A percentile compares a stretch with the other conserved stretches of the same genome.
Evolutionary conservation across 64 coral and sea anemone genomes (phyloP).

Genomic region (Platygyra sinensis): DNA sequence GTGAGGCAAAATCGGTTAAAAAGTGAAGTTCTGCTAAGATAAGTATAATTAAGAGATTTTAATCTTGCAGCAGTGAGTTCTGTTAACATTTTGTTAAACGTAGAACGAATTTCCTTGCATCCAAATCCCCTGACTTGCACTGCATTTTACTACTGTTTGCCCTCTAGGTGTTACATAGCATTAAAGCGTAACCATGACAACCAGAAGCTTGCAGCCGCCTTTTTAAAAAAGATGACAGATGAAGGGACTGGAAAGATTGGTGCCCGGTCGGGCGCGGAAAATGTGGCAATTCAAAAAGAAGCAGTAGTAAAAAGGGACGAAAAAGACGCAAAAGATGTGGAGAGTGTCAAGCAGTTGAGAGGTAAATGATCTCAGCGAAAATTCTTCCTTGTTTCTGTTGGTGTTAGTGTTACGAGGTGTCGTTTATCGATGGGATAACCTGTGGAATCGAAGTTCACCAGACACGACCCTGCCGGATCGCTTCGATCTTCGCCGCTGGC

Average conservation of each 20-base stretch:
- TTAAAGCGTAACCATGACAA: constrained; percentile 50
- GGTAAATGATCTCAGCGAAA: background rate
- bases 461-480: too few relatives aligned
- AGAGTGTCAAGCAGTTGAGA: background rate
- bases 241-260: background rate
- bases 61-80: background rate
- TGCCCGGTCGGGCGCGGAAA: background rate
- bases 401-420: too few relatives aligned
- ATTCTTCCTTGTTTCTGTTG: too few relatives aligned
- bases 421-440: too few relatives aligned
- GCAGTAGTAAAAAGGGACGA: background rate
- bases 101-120: too few relatives aligned
- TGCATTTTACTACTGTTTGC: background rate
- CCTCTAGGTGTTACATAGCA: constrained; percentile 47
- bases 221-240: constrained; percentile 28
- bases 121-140: background rate
- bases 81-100: too few relatives aligned
- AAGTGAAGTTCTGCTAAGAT: too few relatives aligned
- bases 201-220: constrained; percentile 20
- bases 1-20: too few relatives aligned
- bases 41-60: background rate
- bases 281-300: too few relatives aligned
- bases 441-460: too few relatives aligned
- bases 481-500: too few relatives aligned
- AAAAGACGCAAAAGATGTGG: background rate